Percentiles rank a stretch among this genome's conserved stretches.
phyloP scores from a whole-genome alignment of 2,797 vertebrate species.

The Sebastiscus tertius region DNA sequence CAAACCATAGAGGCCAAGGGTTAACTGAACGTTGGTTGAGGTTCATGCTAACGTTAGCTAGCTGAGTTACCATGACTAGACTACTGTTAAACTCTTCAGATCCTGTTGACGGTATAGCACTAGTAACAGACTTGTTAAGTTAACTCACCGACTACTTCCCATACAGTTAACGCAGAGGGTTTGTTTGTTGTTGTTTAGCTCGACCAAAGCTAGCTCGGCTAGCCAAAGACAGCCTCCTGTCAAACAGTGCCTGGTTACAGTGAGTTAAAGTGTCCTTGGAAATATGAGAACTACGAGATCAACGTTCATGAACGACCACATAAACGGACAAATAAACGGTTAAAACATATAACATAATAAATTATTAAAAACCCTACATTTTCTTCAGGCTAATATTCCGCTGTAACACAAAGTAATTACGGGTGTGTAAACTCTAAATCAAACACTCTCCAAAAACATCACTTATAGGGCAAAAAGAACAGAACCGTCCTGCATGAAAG shows the following conservation, averaged over 20 bases:
- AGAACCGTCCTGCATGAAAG: fast-evolving
- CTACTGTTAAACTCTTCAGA: not conserved
- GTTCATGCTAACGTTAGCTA: slow-evolving; percentile 52
- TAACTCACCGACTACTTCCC: slow-evolving; percentile 54
- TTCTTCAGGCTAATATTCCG: not conserved
- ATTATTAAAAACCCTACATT: not conserved
- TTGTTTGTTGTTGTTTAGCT: slow-evolving; percentile 42
- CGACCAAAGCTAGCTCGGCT: slow-evolving; percentile 26
- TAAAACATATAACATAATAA: not conserved
- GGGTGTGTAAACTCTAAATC: fast-evolving
- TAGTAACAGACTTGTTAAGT: not conserved
- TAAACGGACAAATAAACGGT: fast-evolving
- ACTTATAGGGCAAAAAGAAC: not conserved
- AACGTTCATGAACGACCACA: not conserved
- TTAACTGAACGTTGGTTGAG: not conserved
- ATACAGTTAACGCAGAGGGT: not conserved
- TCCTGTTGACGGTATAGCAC: not conserved
- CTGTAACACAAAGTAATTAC: not conserved
- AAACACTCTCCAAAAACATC: not conserved
- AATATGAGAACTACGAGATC: fast-evolving
- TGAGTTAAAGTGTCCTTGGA: slow-evolving; percentile 7
- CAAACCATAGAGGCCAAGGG: not conserved
- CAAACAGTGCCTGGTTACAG: slow-evolving; percentile 14
- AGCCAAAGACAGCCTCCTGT: slow-evolving; percentile 61
- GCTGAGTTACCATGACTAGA: slow-evolving; percentile 20